Percentiles rank a stretch among this genome's conserved stretches.
phyloP scores from a whole-genome alignment of 2,113 vertebrate species.

The Phocoena phocoena region DNA sequence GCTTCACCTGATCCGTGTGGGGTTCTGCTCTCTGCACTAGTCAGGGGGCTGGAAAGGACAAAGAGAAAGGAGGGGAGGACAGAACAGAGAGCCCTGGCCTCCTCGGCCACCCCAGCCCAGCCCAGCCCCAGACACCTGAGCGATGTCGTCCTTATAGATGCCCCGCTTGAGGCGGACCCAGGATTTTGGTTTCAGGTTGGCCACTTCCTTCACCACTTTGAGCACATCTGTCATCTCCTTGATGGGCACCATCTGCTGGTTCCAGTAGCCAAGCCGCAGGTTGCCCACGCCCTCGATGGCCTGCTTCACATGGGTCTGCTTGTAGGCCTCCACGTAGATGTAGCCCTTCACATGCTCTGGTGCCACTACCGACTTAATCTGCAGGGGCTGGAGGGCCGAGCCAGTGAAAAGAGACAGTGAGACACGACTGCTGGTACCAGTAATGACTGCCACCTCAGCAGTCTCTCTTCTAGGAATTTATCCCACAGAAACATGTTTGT shows the following conservation, averaged over 20 bases:
- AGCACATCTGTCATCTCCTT: conserved; percentile 98
- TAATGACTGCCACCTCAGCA: accelerated
- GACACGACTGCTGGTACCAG: background rate
- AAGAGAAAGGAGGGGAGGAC: background rate
- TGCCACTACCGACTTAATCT: conserved; percentile 96
- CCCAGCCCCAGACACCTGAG: conserved; percentile 86
- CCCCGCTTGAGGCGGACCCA: conserved; percentile 97
- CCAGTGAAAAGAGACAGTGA: background rate
- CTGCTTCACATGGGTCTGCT: conserved; percentile 97
- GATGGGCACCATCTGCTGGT: conserved; percentile 99
- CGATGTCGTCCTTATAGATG: conserved; percentile 97
- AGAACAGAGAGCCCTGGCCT: background rate
- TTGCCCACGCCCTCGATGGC: conserved; percentile 97
- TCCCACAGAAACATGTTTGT: background rate
- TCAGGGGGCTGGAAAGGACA: background rate
- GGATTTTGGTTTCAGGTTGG: conserved; percentile 97
- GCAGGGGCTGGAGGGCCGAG: conserved; percentile 87
- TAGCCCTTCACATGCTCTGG: conserved; percentile 96
- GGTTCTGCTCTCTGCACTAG: background rate
- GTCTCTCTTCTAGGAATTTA: background rate
- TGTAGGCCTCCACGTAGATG: conserved; percentile 97
- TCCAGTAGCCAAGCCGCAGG: conserved; percentile 96
- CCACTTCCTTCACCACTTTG: conserved; percentile 97
- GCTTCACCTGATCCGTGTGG: background rate
- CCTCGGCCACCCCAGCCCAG: background rate